Evolutionary conservation across 2,888 invertebrate genomes (phyloP), one percentile per base, ranked within the genome.

Genomic region (Torymus auratus): DNA sequence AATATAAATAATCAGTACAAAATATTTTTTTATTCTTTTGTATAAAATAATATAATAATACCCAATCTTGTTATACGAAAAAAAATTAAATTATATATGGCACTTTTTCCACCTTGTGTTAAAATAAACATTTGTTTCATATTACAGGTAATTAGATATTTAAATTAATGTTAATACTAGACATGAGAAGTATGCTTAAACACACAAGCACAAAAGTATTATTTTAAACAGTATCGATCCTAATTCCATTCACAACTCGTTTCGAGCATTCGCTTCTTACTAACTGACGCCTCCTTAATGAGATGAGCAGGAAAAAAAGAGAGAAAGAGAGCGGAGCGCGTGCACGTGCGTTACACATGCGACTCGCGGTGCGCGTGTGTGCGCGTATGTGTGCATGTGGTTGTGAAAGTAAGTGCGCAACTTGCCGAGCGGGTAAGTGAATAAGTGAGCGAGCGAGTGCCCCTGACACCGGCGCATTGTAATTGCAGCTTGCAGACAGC

Each of bases 401-500:
- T 12, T 58, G 71, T 62, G 10, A 17, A 73, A 72, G 67, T 72
- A 80, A 76, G 76, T 72, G 68, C 69, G 65, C 73, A 77, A 65
- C 77, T 78, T 73, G 73, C 68, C 68, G 65, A 81, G 69, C 69
- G 69, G 41, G 69, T 81, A 78, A 81, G 77, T 78, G 81, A 81
- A 81, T 78, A 78, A 81, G 65, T 74, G 81, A 78, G 78, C 15
- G 78, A 76, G 68, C 65, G 60, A 73, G 77, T 69, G 69, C 77
- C 78, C 81, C 77, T 69, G 77, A 84, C 82, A 83, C 84, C 84
- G 82, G 83, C 84, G 85, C 86, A 87, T 85, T 87, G 86, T 85
- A 87, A 87, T 87, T 86, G 86, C 85, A 85, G 85, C 82, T 85
- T 79, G 83, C 83, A 84, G 84, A 85, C 86, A 85, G 86, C 85